Conservation (phyloP, 2,113 vertebrate genomes). For the Aldabrachelys gigantea region DNA sequence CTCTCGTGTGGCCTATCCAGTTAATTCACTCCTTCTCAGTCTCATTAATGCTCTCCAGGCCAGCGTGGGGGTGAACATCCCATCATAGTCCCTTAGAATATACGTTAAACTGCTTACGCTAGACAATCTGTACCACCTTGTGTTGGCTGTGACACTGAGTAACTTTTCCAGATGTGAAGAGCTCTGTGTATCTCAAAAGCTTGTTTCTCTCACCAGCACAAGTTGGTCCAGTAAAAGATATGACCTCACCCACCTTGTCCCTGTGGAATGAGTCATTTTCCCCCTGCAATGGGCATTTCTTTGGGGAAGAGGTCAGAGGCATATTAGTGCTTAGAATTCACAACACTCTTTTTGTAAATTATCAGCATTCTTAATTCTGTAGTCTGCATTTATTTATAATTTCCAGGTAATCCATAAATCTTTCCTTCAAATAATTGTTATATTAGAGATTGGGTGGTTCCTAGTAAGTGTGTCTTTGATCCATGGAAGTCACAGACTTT, state of each 20-base stretch:
- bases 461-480: not conserved
- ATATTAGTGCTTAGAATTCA: not conserved
- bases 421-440: not conserved
- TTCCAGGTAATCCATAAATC: not conserved
- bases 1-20: not conserved
- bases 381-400: not conserved
- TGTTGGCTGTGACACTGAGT: not conserved
- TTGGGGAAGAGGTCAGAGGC: not conserved
- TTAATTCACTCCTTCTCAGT: not conserved
- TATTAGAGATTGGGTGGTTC: not conserved
- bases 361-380: not conserved
- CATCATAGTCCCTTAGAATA: not conserved
- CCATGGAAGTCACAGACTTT: not conserved
- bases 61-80: not conserved
- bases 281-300: not conserved
- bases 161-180: not conserved
- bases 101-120: not conserved
- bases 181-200: not conserved
- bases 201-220: not conserved
- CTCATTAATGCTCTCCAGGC: not conserved
- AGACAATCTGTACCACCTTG: not conserved
- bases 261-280: not conserved
- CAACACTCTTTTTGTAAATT: not conserved
- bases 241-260: too few species aligned
- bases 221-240: not conserved